Base-by-base conservation (phyloP, 2,797 vertebrate genomes). In the Melopsittacus undulatus region DNA sequence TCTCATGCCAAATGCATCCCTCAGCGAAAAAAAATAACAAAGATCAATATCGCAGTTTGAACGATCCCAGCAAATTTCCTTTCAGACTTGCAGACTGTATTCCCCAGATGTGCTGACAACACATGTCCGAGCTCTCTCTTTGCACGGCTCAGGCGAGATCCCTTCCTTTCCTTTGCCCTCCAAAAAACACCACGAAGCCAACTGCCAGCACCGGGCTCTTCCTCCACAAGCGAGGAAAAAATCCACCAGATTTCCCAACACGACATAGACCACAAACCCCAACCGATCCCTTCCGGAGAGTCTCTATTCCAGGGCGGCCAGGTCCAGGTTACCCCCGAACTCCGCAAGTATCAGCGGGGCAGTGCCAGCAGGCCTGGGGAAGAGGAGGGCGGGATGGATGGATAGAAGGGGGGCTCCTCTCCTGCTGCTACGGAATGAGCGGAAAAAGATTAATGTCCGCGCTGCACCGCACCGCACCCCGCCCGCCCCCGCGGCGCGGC, bases 1-100 rank as follows among this genome's bases (percentile, higher is more conserved):
- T 98, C 98, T 99, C 99, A 99, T 99, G 98, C 99, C 99, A 99
- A 98, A 98, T 97, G 98, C 98, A 99, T 99, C 97, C 98, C 98
- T 98, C 98, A 98, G 98, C 96, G 98, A 97, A 97, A 98, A 92
- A 95, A 94, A 95, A 95, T 91, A 96, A 96, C 97, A 94, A 92
- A 97, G 97, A 98, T 99, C 98, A 99, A 98, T 98, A 98, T 97
- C 97, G 98, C 98, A 98, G 98, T 98, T 98, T 96, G 98, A 98
- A 98, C 94, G 97, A 98, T 98, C 97, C 98, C 97, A 95, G 98
- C 96, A 98, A 98, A 98, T 97, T 98, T 98, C 98, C 98, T 97
- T 98, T 97, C 92, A 96, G 95, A 98, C 98, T 98, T 97, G 98
- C 98, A 97, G 98, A 97, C 98, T 98, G 98, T 98, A 98, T 97